Base-by-base conservation (phyloP, 2,797 vertebrate species). In the Spea hammondii region DNA sequence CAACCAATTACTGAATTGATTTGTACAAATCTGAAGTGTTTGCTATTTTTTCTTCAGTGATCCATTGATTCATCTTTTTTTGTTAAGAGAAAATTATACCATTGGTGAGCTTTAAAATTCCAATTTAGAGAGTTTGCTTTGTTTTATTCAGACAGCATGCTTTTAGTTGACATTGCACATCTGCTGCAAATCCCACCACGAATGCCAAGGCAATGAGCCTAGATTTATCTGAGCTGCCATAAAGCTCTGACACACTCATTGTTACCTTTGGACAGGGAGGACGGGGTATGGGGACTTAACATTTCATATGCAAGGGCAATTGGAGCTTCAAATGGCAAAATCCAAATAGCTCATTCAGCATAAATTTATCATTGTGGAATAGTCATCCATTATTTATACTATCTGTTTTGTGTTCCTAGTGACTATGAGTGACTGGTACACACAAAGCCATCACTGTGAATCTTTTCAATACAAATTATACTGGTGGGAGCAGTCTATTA, bases 1-100 rank as follows among this genome's bases (percentile, higher is more conserved):
- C 65, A 47, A 74, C 32, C 62, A 65, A 55, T 75, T 54, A 49
- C 14, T 46, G 49, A 8, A 14, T 55, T 11, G 57, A 44, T 62
- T 45, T 7, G 17, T 49, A 72, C 55, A 74, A 17, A 10, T 65
- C 11, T 65, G 62, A 12, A 62, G 17, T 44, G 66, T 65, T 54
- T 65, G 49, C 46, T 59, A n/a, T 62, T 14, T 14, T 17, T 5
- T 9, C 59, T 17, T 62, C 59, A 62, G n/a, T 62, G 59, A 14
- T 62, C 59, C 59, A 62, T 6, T 62, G 59, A 17, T 17, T 62
- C n/a, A n/a, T 62, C 59, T 17, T 62, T 32, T 62, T 32, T 62
- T 7, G 5, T 32, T 17, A 9, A 17, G 32, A 32, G n/a, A 17
- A 59, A 9, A 62, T 17, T 4, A 62, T 6, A 32, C 9, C 59